Conservation (phyloP, 2,797 vertebrate genomes). For the Selene dorsalis region DNA sequence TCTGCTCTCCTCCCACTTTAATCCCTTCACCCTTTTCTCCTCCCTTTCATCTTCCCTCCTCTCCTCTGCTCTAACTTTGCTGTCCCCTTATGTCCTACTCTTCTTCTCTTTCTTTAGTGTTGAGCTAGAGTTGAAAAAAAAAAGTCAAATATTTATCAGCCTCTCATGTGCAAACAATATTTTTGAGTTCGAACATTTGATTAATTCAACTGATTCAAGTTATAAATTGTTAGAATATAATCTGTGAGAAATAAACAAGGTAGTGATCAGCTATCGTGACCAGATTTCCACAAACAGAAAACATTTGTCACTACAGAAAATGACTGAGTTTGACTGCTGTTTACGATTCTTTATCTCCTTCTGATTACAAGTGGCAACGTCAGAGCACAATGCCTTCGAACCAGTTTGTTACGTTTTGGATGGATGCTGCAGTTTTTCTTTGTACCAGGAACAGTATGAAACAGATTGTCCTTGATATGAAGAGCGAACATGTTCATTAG, state of each 20-base stretch:
- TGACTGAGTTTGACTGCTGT: constrained; percentile 3
- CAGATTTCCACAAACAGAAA: constrained; percentile 25
- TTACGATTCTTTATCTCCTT: constrained; percentile 15
- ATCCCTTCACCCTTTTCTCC: constrained; percentile 17
- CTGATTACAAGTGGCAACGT: constrained; percentile 20
- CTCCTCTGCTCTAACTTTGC: not conserved
- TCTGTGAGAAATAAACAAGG: constrained; percentile 4
- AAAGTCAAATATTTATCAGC: too few relatives aligned
- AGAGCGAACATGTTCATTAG: not conserved
- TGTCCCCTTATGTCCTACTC: not conserved
- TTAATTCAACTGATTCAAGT: not conserved
- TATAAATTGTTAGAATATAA: too few relatives aligned
- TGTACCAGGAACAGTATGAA: not conserved
- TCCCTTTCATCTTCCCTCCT: not conserved
- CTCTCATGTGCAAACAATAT: not conserved
- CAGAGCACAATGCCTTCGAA: constrained; percentile 23
- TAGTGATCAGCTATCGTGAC: constrained; percentile 23
- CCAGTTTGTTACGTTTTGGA: constrained; percentile 15
- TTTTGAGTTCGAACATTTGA: not conserved
- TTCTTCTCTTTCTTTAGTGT: not conserved
- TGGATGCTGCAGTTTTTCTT: not conserved
- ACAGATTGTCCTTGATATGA: not conserved
- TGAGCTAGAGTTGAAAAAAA: too few relatives aligned
- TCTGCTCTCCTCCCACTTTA: not conserved
- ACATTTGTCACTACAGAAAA: constrained; percentile 10